phyloP scores from a whole-genome alignment of 2,888 invertebrate species.

The Apamea crenata region DNA sequence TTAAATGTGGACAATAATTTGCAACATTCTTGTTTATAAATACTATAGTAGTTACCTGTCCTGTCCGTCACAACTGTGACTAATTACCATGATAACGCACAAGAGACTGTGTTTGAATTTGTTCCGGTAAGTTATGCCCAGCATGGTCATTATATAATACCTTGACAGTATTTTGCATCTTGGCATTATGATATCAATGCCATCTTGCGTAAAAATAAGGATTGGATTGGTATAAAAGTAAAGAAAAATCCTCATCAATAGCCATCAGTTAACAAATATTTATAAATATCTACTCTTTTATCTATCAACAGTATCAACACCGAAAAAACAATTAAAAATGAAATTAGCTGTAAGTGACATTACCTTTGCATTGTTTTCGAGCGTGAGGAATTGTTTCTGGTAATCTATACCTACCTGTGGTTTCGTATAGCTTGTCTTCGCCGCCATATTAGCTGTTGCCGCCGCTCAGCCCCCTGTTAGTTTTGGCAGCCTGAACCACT shows the following conservation, averaged over 20 bases:
- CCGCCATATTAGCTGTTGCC: slow-evolving; percentile 78
- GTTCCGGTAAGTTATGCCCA: no score
- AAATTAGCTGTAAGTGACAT: slow-evolving; percentile 77
- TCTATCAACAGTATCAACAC: slow-evolving; percentile 18
- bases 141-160: slow-evolving; percentile 16
- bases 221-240: slow-evolving; percentile 75
- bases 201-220: slow-evolving; percentile 76
- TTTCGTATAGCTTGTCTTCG: slow-evolving; percentile 72
- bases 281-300: slow-evolving; percentile 32
- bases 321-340: slow-evolving; percentile 71
- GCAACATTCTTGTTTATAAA: slow-evolving; percentile 44
- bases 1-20: slow-evolving; percentile 42
- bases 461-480: slow-evolving; percentile 72
- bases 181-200: slow-evolving; percentile 53
- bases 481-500: slow-evolving; percentile 39
- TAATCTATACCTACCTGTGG: not conserved
- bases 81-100: no score
- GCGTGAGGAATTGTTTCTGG: not conserved
- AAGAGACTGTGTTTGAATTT: no score
- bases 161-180: no score
- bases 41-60: no score
- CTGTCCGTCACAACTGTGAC: no score
- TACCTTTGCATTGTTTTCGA: slow-evolving; percentile 9
- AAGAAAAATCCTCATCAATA: slow-evolving; percentile 60
- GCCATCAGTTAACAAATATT: slow-evolving; percentile 72